A percentile compares a stretch with the other conserved stretches of the same genome.
Conservation (phyloP, 2,113 vertebrate species). For the Archilochus colubris region DNA sequence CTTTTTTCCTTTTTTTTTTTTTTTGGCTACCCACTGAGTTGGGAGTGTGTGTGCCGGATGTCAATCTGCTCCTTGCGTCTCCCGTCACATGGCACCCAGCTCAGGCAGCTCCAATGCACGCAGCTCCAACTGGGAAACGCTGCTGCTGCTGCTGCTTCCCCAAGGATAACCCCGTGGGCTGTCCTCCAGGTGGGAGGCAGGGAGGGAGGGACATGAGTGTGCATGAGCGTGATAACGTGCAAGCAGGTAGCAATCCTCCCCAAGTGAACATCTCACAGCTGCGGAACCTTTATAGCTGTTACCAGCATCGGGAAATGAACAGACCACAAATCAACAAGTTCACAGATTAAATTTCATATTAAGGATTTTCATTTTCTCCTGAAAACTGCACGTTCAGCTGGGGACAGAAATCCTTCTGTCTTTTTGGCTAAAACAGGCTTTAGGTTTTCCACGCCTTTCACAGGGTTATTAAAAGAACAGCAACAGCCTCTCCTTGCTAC, state of each 20-base stretch:
- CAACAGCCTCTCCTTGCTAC: not conserved
- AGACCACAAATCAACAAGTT: not conserved
- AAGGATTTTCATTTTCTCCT: not conserved
- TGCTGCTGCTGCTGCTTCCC: not conserved
- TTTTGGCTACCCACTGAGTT: not conserved
- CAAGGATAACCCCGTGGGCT: not conserved
- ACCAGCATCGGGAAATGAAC: not conserved
- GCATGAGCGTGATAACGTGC: rapidly evolving
- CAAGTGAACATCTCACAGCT: not conserved
- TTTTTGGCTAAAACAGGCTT: not conserved
- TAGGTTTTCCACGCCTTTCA: not conserved
- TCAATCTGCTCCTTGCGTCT: constrained; percentile 21
- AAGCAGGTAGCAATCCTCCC: not conserved
- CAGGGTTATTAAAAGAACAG: not conserved
- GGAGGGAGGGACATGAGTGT: not conserved
- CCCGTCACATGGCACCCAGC: not conserved
- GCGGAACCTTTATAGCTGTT: not conserved
- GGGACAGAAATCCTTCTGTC: not conserved
- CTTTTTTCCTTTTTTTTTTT: not conserved
- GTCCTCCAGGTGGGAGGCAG: not conserved
- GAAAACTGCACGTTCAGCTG: not conserved
- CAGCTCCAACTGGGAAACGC: not conserved
- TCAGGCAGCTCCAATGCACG: constrained; percentile 35
- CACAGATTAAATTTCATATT: not conserved
- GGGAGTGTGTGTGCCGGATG: not conserved